Conservation (phyloP, 1,140 invertebrate genomes). For the Diprion similis region DNA sequence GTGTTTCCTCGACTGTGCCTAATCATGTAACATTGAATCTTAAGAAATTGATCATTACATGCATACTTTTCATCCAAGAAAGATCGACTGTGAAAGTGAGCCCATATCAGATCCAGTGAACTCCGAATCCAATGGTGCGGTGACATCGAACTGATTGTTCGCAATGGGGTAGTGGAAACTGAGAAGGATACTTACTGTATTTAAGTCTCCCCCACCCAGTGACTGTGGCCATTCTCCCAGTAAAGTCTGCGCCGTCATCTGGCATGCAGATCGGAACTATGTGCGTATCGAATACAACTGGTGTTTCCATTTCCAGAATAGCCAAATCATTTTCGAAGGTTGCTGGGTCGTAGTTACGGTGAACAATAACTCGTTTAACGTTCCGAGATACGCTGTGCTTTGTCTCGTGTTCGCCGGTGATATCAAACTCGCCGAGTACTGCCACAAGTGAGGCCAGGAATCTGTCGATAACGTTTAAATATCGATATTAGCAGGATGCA, state of each 20-base stretch:
- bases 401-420: constrained; percentile 82
- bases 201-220: constrained; percentile 78
- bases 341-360: constrained; percentile 85
- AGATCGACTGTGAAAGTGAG: no score
- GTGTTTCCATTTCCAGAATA: constrained; percentile 81
- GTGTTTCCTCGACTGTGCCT: no score
- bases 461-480: constrained; percentile 56
- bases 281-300: constrained; percentile 84
- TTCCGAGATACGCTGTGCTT: constrained; percentile 80
- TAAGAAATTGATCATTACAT: no score
- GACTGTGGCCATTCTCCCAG: constrained; percentile 82
- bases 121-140: neutral
- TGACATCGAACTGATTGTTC: constrained; percentile 5
- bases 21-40: no score
- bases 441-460: constrained; percentile 89
- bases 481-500: constrained; percentile 6
- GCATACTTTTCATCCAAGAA: no score
- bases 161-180: neutral
- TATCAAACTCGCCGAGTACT: constrained; percentile 90
- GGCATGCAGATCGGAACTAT: constrained; percentile 95
- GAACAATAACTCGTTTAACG: constrained; percentile 86
- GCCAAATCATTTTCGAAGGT: constrained; percentile 93
- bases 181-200: constrained; percentile 60
- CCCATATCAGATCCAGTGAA: neutral
- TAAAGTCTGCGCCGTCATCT: constrained; percentile 79